Evolutionary conservation across 64 coral and sea anemone species (phyloP), one percentile per base, ranked within the genome.

Genomic region (Anthopleura sola): DNA sequence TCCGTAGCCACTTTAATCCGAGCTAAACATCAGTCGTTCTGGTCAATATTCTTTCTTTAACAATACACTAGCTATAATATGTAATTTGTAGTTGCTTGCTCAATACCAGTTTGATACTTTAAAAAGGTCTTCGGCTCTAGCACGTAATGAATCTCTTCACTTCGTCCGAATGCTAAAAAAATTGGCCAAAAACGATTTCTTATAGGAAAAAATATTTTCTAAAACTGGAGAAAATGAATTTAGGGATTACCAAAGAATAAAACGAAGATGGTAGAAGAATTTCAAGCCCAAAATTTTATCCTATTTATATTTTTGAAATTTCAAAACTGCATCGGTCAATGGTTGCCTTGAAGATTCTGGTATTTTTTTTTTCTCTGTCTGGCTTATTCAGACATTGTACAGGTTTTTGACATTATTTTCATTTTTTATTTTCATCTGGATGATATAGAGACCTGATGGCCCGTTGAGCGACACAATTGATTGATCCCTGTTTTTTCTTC

Each of bases 391-490:
- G 11, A 34, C n/a, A 7, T 62, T 62, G 7, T 44, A 44, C 40
- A 8, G 40, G 3, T 26, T 62, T 62, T 62, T 62, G 23, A n/a
- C 58, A 8, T 53, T 62, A 62, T 62, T 71, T 71, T 71, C 8
- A 3, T 32, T 32, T 32, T 34, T 71, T 71, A 71, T 71, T 71
- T 34, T 34, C 28, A 16, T 16, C 29, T 71, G 20, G 5, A n/a
- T 62, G 58, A 58, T 58, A 58, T 7, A 58, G 55, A 62, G 50
- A 53, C 31, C 0, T 34, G 66, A 71, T 33, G 29, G 29, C 66
- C 66, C 29, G 29, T 71, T 71, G 66, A 71, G 66, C n/a, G 31
- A 71, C 66, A 71, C 29, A 71, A 71, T 71, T 36, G 66, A 71
- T 71, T 71, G 14, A 1, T 71, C 16, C 34, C 66, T 71, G 66